Conservation (phyloP, 2,888 invertebrate species). For the Drosophila neotestacea region DNA sequence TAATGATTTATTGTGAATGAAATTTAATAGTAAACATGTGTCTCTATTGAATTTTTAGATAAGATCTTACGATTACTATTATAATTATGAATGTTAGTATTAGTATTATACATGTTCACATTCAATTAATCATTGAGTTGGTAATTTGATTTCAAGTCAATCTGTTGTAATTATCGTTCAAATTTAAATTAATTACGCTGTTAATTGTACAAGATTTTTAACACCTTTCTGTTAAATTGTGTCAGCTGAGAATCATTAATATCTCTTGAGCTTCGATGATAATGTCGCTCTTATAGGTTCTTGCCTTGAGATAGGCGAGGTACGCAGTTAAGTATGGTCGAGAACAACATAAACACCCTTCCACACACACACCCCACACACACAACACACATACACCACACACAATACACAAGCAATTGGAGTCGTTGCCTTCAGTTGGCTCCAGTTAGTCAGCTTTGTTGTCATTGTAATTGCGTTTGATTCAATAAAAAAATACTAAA, state of each 20-base stretch:
- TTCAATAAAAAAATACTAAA: slow-evolving; percentile 49
- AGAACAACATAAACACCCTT: slow-evolving; percentile 28
- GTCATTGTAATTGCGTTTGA: slow-evolving; percentile 43
- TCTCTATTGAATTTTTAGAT: not conserved
- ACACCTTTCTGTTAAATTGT: not conserved
- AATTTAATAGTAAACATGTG: not conserved
- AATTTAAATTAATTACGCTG: slow-evolving; percentile 14
- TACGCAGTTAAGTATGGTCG: slow-evolving; percentile 30
- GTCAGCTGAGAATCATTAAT: slow-evolving; percentile 8
- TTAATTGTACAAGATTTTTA: slow-evolving; percentile 2
- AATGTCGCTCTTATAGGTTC: not conserved
- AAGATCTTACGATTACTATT: not conserved
- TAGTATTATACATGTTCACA: too few species aligned
- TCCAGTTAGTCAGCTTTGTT: slow-evolving; percentile 51
- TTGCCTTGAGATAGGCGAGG: slow-evolving; percentile 18
- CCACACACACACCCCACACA: slow-evolving; percentile 2
- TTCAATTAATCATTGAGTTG: not conserved
- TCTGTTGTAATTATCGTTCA: slow-evolving; percentile 8
- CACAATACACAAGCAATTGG: not conserved
- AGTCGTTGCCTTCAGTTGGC: slow-evolving; percentile 22
- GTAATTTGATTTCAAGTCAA: not conserved
- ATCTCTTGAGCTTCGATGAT: not conserved
- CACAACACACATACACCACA: slow-evolving; percentile 1
- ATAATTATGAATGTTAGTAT: too few species aligned
- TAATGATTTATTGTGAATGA: not conserved